Percentiles rank a stretch among this genome's conserved stretches.
Evolutionary conservation across 2,888 invertebrate species (phyloP).

Genomic region (Thalpophila matura): DNA sequence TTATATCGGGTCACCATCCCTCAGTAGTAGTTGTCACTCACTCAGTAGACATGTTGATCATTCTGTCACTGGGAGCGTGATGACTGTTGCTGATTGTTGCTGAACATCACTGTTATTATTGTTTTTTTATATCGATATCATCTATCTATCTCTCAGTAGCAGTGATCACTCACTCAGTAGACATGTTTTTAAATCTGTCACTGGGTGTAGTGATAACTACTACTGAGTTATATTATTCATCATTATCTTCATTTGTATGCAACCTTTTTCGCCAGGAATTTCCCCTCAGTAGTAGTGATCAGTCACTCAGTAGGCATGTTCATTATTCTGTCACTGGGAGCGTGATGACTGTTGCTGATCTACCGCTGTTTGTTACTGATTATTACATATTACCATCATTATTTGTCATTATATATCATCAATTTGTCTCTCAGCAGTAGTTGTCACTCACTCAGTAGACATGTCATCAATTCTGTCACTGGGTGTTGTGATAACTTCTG

Average conservation of each 20-base stretch:
- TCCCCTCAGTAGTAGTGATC: not conserved
- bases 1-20: not conserved
- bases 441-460: slow-evolving; percentile 47
- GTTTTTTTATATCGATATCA: no score
- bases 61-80: slow-evolving; percentile 32
- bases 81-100: not conserved
- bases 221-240: slow-evolving; percentile 1
- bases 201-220: slow-evolving; percentile 30
- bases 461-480: slow-evolving; percentile 48
- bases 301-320: slow-evolving; percentile 55
- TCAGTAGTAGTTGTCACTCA: slow-evolving; percentile 22
- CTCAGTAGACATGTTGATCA: slow-evolving; percentile 29
- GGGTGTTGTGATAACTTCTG: slow-evolving; percentile 14
- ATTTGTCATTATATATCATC: no score
- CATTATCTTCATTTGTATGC: not conserved
- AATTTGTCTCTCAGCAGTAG: not conserved
- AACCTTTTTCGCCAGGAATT: not conserved
- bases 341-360: slow-evolving; percentile 20
- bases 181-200: slow-evolving; percentile 48
- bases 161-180: slow-evolving; percentile 42
- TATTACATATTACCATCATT: no score
- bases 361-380: no score
- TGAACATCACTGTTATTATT: slow-evolving; percentile 4
- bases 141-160: not conserved
- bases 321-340: slow-evolving; percentile 55